Evolutionary conservation across 35 echinoderm and acorn worm genomes (phyloP), one percentile per base, ranked within the genome.

Genomic region (Antedon bifida): DNA sequence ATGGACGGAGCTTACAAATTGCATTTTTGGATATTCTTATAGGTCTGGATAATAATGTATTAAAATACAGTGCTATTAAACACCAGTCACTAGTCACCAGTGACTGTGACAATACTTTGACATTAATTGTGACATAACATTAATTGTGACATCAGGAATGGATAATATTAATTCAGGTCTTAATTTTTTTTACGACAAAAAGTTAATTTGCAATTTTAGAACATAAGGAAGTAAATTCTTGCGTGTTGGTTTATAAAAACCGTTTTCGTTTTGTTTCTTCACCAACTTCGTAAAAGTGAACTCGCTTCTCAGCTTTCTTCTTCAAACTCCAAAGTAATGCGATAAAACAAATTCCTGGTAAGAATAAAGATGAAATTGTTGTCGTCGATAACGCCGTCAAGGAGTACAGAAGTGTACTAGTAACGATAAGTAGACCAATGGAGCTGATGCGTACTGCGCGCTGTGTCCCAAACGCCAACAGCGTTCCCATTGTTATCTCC

Each of bases 401-500:
- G 0, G 91, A 81, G 30, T 89, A 84, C 0, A 90, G 30, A 14
- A 81, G 85, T 17, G 74, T 77, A 23, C 78, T 39, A 56, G 84
- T 90, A 46, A 94, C 45, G 38, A 85, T 46, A 0, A 94, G 45
- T 12, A 94, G 82, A 75, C 74, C 79, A 0, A 90, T 10, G 14
- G 88, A 86, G 38, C 86, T 86, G 77, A 84, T 30, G 9, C 83
- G 30, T 3, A 81, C 36, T 34, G 44, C 86, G 34, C 77, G 45
- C 26, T 88, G 83, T 21, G 75, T 45, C n/a, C 91, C 91, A 73
- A 90, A 94, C 1, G 91, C 91, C 26, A 94, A 84, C 30, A 94
- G 73, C 5, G 82, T 77, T 5, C 91, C 91, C 21, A 87, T 73
- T 29, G 80, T 32, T 0, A 94, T 74, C 34, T 94, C 91, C 14